A percentile compares a stretch with the other conserved stretches of the same genome.
These are phyloP conservation scores for Xestia sexstrigata DNA, from an alignment of 2,888 invertebrate species.

Conservation along the genomic window DNA sequence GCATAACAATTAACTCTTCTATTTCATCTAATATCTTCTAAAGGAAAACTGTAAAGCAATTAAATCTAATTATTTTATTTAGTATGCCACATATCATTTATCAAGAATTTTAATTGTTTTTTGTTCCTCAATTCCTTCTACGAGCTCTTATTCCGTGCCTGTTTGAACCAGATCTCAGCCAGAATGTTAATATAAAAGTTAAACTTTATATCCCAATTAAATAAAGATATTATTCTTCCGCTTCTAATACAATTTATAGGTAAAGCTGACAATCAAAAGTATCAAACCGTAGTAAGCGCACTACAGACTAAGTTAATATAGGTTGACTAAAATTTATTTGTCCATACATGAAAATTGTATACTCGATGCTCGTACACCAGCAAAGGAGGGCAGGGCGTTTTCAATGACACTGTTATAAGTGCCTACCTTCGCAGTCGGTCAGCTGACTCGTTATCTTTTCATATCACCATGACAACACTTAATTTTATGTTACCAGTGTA, in stretches of 20 bases:
- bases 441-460: slow-evolving; percentile 81
- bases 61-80: not conserved
- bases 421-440: slow-evolving; percentile 68
- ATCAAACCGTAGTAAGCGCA: slow-evolving; percentile 71
- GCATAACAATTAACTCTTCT: not conserved
- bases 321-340: slow-evolving; percentile 83
- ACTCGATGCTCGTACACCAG: slow-evolving; percentile 68
- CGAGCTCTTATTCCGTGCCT: too few species aligned
- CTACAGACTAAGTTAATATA: slow-evolving; percentile 67
- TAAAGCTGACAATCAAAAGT: slow-evolving; percentile 42
- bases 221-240: not conserved
- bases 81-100: too few species aligned
- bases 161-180: not conserved
- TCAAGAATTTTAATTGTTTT: too few species aligned
- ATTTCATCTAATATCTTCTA: not conserved
- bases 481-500: slow-evolving; percentile 52
- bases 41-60: not conserved
- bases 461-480: slow-evolving; percentile 70
- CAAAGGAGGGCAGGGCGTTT: slow-evolving; percentile 84
- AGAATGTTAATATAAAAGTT: not conserved
- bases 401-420: slow-evolving; percentile 84
- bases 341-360: slow-evolving; percentile 82
- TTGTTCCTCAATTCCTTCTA: too few species aligned
- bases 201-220: not conserved
- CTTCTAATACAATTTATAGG: not conserved